Evolutionary conservation across 1,140 invertebrate species (phyloP).

Genomic region (Drosophila pachea): DNA sequence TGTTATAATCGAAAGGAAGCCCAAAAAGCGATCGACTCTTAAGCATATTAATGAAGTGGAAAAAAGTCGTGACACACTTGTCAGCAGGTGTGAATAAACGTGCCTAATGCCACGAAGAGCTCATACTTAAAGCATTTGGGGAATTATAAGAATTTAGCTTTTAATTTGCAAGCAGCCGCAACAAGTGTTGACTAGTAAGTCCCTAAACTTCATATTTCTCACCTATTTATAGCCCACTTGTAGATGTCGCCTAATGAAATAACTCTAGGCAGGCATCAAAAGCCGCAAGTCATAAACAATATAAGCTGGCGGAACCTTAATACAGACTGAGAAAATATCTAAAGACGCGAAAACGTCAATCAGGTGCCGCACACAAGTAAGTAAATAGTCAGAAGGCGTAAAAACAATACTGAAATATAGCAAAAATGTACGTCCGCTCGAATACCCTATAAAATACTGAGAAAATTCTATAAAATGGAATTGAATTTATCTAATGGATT

Average conservation of each 20-base stretch:
- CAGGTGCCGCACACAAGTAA: slow-evolving; percentile 17
- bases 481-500: no score
- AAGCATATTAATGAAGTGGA: slow-evolving; percentile 41
- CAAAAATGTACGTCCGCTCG: neutral
- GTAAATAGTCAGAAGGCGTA: slow-evolving; percentile 14
- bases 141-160: neutral
- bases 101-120: slow-evolving; percentile 3
- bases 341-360: slow-evolving; percentile 32
- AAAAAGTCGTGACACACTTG: slow-evolving; percentile 42
- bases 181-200: slow-evolving; percentile 29
- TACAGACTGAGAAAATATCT: neutral
- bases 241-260: slow-evolving; percentile 17
- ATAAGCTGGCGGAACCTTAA: neutral
- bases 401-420: slow-evolving; percentile 26
- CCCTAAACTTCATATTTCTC: slow-evolving; percentile 17
- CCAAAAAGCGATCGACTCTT: neutral
- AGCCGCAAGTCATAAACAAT: slow-evolving; percentile 5
- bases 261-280: slow-evolving; percentile 6
- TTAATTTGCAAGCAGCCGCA: slow-evolving; percentile 9
- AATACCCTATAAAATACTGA: neutral
- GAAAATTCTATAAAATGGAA: no score
- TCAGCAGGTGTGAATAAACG: slow-evolving; percentile 46
- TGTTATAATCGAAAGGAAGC: neutral
- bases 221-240: slow-evolving; percentile 12
- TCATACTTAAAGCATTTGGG: slow-evolving; percentile 8